phyloP scores from a whole-genome alignment of 1,140 invertebrate genomes.

The Teleogryllus occipitalis region DNA sequence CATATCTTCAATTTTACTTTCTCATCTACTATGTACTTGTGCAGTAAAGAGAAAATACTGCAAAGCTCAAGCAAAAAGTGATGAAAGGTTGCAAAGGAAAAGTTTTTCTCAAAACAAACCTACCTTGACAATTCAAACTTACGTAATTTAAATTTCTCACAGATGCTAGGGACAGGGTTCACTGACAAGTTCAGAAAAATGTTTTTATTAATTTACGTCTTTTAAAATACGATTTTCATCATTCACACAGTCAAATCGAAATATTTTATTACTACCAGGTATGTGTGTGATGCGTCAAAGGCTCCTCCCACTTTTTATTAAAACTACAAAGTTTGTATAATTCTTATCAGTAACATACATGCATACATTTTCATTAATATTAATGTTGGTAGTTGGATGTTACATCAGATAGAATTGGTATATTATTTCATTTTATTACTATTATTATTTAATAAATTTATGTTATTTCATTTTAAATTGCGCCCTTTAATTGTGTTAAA shows the following conservation, averaged over 20 bases:
- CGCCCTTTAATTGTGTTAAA: no score
- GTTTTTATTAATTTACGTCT: no score
- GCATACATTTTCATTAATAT: neutral
- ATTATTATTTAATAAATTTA: no score
- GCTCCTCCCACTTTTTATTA: neutral
- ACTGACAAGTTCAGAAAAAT: neutral
- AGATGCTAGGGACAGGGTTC: neutral
- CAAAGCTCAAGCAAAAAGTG: no score
- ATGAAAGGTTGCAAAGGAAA: neutral
- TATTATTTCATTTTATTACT: no score
- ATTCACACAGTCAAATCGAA: neutral
- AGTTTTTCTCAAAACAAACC: neutral
- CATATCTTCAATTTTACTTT: no score
- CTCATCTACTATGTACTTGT: no score
- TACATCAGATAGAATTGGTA: no score
- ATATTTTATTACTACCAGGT: neutral
- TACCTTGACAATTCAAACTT: neutral
- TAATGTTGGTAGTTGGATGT: neutral
- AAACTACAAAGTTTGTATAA: no score
- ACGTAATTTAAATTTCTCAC: neutral
- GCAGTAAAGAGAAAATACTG: no score
- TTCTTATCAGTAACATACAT: no score
- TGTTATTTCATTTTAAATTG: no score
- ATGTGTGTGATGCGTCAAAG: neutral
- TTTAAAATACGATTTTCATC: neutral